phyloP scores from a whole-genome alignment of 2,888 invertebrate genomes.

The Ctena decussata region DNA sequence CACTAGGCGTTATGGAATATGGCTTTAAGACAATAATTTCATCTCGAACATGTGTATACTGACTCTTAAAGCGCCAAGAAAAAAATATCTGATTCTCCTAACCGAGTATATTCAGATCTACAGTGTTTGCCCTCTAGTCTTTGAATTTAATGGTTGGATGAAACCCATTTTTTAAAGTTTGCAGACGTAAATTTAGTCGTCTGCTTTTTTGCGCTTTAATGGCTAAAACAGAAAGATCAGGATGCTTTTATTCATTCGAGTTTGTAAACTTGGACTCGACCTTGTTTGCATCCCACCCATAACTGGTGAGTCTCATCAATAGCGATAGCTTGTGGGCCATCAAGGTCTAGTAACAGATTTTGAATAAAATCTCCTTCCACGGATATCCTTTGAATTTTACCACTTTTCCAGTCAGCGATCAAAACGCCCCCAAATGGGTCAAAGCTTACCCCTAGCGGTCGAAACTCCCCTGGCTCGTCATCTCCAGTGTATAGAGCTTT shows the following conservation, averaged over 20 bases:
- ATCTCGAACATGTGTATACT: too few species aligned
- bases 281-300: constrained; percentile 56
- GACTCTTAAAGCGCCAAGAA: too few species aligned
- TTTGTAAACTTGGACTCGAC: constrained; percentile 35
- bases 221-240: too few species aligned
- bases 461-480: constrained; percentile 15
- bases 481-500: constrained; percentile 41
- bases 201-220: too few species aligned
- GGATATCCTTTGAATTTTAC: constrained; percentile 28
- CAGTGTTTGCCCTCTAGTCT: too few species aligned
- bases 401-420: constrained; percentile 49
- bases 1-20: too few species aligned
- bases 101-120: too few species aligned
- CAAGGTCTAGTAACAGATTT: constrained; percentile 22
- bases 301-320: constrained; percentile 24
- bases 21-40: too few species aligned
- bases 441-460: constrained; percentile 58
- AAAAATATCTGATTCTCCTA: too few species aligned
- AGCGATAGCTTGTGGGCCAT: constrained; percentile 54
- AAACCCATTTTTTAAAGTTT: too few species aligned
- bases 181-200: too few species aligned
- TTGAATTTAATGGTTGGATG: too few species aligned
- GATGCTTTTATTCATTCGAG: background rate
- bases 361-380: constrained; percentile 31
- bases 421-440: constrained; percentile 44